Evolutionary conservation across 2,113 vertebrate species (phyloP).

Genomic region (Xiphophorus maculatus): DNA sequence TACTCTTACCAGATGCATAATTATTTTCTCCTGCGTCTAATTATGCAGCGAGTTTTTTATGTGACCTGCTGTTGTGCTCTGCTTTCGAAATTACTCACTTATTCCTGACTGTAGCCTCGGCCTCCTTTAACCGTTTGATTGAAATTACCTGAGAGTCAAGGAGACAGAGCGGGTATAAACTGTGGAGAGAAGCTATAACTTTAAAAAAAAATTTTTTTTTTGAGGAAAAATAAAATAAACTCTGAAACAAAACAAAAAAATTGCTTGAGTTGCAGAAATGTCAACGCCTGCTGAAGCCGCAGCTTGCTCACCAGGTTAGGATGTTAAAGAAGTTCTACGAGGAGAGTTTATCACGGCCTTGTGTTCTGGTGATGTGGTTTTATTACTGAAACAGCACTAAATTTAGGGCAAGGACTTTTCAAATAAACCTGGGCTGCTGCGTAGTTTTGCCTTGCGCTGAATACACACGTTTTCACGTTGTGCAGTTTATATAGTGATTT

Average conservation of each 20-base stretch:
- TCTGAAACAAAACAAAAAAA: constrained; percentile 51
- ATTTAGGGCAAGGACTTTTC: constrained; percentile 55
- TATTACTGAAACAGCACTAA: constrained; percentile 69
- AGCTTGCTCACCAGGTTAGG: constrained; percentile 36
- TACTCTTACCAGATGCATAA: constrained; percentile 73
- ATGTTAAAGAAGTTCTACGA: constrained; percentile 54
- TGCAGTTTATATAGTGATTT: too few relatives aligned
- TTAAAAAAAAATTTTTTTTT: constrained; percentile 5
- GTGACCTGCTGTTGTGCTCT: constrained; percentile 67
- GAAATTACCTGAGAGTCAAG: constrained; percentile 54
- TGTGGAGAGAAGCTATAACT: constrained; percentile 74
- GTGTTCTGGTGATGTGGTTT: constrained; percentile 57
- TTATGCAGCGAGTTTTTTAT: constrained; percentile 76
- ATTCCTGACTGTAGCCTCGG: constrained; percentile 62
- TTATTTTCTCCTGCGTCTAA: constrained; percentile 81
- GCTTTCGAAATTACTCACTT: constrained; percentile 75
- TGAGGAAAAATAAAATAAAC: constrained; percentile 34
- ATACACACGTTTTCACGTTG: constrained; percentile 26
- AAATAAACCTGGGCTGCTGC: constrained; percentile 46
- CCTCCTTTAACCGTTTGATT: constrained; percentile 45
- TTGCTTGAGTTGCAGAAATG: constrained; percentile 70
- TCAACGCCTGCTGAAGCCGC: constrained; percentile 51
- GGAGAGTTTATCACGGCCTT: constrained; percentile 59
- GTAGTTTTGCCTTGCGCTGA: constrained; percentile 44
- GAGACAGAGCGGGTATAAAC: constrained; percentile 52